Evolutionary conservation across 2,888 invertebrate genomes (phyloP).

Genomic region (Metacarcinus magister): DNA sequence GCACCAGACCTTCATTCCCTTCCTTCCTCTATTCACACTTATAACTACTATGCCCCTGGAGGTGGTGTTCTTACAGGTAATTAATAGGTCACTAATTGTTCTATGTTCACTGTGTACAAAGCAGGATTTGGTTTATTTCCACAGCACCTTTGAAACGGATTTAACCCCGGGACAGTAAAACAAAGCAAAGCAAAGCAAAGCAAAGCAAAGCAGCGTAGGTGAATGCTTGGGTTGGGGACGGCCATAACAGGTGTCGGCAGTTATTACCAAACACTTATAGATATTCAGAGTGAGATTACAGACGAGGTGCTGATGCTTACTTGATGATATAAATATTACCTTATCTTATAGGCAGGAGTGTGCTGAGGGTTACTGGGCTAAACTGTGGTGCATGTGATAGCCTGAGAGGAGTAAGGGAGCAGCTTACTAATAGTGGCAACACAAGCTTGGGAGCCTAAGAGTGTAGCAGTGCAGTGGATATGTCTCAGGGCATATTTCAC

Average conservation of each 20-base stretch:
- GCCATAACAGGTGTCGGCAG: not conserved
- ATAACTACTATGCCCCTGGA: not conserved
- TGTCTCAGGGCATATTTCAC: not conserved
- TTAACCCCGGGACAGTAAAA: not conserved
- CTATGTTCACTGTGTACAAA: not conserved
- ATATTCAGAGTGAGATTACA: not conserved
- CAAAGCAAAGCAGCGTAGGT: not conserved
- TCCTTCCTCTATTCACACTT: not conserved
- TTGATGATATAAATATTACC: not conserved
- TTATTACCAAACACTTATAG: not conserved
- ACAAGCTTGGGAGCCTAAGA: not conserved
- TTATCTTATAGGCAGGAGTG: not conserved
- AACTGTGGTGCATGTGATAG: not conserved
- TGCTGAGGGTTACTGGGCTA: not conserved
- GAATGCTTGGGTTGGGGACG: not conserved
- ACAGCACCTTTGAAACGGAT: not conserved
- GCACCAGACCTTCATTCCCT: not conserved
- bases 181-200: not conserved
- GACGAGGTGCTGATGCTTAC: not conserved
- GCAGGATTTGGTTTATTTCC: not conserved
- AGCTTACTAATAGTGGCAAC: not conserved
- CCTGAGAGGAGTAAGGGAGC: not conserved
- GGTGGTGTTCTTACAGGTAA: constrained; percentile 5
- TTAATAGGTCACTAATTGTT: not conserved
- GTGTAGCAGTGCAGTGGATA: not conserved